A percentile compares a stretch with the other conserved stretches of the same genome.
Evolutionary conservation across 2,888 invertebrate species (phyloP).

Genomic region (Parnassius orleans): DNA sequence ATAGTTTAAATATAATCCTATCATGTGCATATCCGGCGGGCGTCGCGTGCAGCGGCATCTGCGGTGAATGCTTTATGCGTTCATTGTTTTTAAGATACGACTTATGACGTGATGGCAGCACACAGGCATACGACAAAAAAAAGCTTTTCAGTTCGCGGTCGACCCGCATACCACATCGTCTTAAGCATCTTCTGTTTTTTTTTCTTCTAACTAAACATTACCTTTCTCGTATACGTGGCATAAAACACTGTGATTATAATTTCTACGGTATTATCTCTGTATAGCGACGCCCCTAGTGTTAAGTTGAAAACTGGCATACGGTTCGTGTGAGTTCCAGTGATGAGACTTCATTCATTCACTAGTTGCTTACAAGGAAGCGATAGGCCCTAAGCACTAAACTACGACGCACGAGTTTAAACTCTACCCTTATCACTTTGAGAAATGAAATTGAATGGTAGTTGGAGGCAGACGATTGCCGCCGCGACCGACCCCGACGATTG

Average conservation of each 20-base stretch:
- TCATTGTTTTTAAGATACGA: slow-evolving; percentile 63
- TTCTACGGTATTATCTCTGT: slow-evolving; percentile 31
- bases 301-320: slow-evolving; percentile 50
- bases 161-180: slow-evolving; percentile 67
- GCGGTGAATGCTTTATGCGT: slow-evolving; percentile 73
- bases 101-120: slow-evolving; percentile 48
- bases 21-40: slow-evolving; percentile 35
- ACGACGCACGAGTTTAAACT: slow-evolving; percentile 56
- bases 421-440: slow-evolving; percentile 49
- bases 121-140: slow-evolving; percentile 41
- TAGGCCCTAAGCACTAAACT: slow-evolving; percentile 53
- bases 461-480: slow-evolving; percentile 46
- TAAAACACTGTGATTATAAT: slow-evolving; percentile 25
- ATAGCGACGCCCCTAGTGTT: slow-evolving; percentile 46
- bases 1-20: slow-evolving; percentile 22
- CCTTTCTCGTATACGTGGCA: slow-evolving; percentile 34
- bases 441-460: slow-evolving; percentile 44
- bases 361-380: slow-evolving; percentile 51
- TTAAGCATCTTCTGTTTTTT: slow-evolving; percentile 51
- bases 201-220: slow-evolving; percentile 36
- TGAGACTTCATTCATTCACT: slow-evolving; percentile 79
- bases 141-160: slow-evolving; percentile 67
- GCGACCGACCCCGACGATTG: slow-evolving; percentile 70
- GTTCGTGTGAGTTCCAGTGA: slow-evolving; percentile 68
- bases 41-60: slow-evolving; percentile 52